Evolutionary conservation across 2,113 vertebrate genomes (phyloP).

Genomic region (Ammodytes dubius): DNA sequence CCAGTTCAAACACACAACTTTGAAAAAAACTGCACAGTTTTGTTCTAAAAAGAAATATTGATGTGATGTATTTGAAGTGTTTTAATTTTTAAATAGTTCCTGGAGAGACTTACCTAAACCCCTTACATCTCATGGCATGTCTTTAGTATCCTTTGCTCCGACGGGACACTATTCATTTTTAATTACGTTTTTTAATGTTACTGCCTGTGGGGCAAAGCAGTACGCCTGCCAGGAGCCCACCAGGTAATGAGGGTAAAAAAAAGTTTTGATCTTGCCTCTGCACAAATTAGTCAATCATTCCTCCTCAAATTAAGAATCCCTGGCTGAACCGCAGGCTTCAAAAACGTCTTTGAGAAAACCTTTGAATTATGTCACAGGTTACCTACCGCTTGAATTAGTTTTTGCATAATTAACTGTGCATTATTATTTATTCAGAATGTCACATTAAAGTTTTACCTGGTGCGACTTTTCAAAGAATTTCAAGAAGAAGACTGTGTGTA

Average conservation of each 20-base stretch:
- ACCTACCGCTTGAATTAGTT: not conserved
- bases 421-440: slow-evolving; percentile 12
- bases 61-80: not conserved
- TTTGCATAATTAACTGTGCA: not conserved
- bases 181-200: slow-evolving; percentile 7
- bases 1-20: not conserved
- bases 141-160: not conserved
- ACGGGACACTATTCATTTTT: not conserved
- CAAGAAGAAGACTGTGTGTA: not conserved
- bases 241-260: not conserved
- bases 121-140: not conserved
- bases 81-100: not conserved
- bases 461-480: slow-evolving; percentile 1
- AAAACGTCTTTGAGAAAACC: not conserved
- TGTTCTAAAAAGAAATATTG: not conserved
- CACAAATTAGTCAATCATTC: not conserved
- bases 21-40: too few species aligned
- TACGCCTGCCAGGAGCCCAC: not conserved
- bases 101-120: not conserved
- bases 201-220: not conserved
- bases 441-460: not conserved
- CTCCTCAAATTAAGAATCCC: slow-evolving; percentile 26
- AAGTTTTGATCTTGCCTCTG: not conserved
- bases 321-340: not conserved
- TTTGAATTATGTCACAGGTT: slow-evolving; percentile 5